Evolutionary conservation across 2,797 vertebrate genomes (phyloP).

Genomic region (Phalanger gymnotis): DNA sequence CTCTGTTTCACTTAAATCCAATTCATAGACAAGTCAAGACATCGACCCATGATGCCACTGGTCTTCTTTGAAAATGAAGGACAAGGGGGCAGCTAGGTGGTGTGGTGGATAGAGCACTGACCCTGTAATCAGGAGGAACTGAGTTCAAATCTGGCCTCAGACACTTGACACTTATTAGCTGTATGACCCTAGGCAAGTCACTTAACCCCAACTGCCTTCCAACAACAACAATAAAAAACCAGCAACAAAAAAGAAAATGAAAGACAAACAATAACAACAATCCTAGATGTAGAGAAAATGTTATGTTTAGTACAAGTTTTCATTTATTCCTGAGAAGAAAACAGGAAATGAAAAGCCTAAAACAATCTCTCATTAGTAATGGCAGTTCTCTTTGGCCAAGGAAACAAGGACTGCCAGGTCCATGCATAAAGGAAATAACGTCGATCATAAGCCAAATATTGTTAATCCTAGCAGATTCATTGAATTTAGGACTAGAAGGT

Average conservation of each 20-base stretch:
- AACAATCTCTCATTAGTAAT: background rate
- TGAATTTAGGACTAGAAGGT: background rate
- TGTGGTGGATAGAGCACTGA: too few species aligned
- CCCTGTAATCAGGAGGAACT: too few species aligned
- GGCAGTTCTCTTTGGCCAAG: background rate
- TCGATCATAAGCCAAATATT: background rate
- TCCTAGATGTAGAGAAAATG: background rate
- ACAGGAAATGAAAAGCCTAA: background rate
- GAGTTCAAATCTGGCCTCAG: too few species aligned
- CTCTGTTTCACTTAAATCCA: background rate
- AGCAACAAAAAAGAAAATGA: background rate
- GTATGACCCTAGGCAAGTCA: too few species aligned
- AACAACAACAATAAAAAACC: too few species aligned
- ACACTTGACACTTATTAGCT: too few species aligned
- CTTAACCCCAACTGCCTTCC: too few species aligned
- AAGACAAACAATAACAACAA: background rate
- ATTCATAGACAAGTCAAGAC: background rate
- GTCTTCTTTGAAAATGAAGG: background rate
- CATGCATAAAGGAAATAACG: background rate
- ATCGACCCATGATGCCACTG: background rate
- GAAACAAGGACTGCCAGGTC: background rate
- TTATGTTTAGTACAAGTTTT: background rate
- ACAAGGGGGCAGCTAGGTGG: too few species aligned
- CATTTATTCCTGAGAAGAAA: background rate
- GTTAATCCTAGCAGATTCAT: background rate